phyloP scores from a whole-genome alignment of 2,797 vertebrate species.

The Dicrostonyx torquatus region DNA sequence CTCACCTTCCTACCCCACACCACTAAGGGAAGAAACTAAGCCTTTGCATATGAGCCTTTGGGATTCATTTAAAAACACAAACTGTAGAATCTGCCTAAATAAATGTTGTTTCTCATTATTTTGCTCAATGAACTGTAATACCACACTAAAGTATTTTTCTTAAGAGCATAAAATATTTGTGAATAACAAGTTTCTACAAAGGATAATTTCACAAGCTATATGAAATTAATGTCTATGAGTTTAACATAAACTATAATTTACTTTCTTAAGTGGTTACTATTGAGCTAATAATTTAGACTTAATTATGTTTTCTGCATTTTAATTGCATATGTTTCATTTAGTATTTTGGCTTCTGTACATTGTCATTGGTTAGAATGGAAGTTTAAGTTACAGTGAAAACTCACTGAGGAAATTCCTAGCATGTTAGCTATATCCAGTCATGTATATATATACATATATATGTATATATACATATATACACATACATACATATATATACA shows the following conservation, averaged over 20 bases:
- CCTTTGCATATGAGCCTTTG: neutral
- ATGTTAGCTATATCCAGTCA: constrained; percentile 33
- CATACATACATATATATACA: neutral
- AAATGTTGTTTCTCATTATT: constrained; percentile 41
- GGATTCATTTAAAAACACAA: neutral
- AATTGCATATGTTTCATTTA: constrained; percentile 47
- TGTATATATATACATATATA: neutral
- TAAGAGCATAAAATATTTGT: constrained; percentile 61
- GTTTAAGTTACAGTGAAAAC: constrained; percentile 24
- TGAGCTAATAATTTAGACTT: constrained; percentile 53
- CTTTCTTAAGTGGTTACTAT: constrained; percentile 50
- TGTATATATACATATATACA: neutral
- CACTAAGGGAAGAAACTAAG: too few species aligned
- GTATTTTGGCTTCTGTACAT: constrained; percentile 28
- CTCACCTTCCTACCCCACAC: too few species aligned
- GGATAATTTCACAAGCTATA: constrained; percentile 46
- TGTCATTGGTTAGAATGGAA: constrained; percentile 53
- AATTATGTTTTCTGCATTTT: constrained; percentile 25
- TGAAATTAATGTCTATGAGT: neutral
- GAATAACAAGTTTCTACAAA: constrained; percentile 56
- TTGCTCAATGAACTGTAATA: constrained; percentile 38
- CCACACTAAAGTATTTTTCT: constrained; percentile 63
- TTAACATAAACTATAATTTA: constrained; percentile 60
- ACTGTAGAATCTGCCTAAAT: neutral
- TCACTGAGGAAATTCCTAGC: constrained; percentile 44